Base-by-base conservation (phyloP, 2,113 vertebrate genomes). In the Tyrannus savana region DNA sequence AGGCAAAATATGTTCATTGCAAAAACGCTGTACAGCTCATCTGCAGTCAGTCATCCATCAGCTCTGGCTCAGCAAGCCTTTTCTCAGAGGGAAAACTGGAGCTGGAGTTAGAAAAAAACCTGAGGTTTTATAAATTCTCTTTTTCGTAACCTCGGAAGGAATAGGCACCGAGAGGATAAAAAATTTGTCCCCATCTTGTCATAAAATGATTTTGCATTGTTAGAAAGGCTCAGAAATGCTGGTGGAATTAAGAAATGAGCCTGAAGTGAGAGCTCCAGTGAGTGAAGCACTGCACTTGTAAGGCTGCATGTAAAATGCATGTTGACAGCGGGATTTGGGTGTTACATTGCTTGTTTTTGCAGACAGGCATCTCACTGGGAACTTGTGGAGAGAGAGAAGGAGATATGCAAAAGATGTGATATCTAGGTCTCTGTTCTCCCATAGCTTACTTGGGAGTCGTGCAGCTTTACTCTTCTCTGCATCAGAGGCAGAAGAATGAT, bases 301-400 rank as follows among this genome's bases (percentile, higher is more conserved):
- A 27, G 47, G 58, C 35, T 87, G 53, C 1, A 2, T 6, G 21
- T 22, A 66, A 84, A 89, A 52, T 6, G 44, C 41, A 55, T 33
- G 42, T 21, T 1, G 3, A 2, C 25, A 21, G 1, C 0, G 9
- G n/a, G 49, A 37, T 31, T 7, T 50, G 46, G 9, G 35, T 28
- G 10, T 30, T 25, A 10, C 27, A 6, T 0, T n/a, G 62, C 25
- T 42, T 68, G 31, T 1, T 27, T 39, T 31, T 31, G 68, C 22
- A 30, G 46, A 10, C 15, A 72, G 19, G 28, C 9, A 13, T 37
- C 49, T 52, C 73, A 27, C 24, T n/a, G 63, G 7, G 47, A 33
- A 44, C 12, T 1, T 37, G 49, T 30, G 50, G 12, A 41, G 21
- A 37, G 18, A 56, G 28, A n/a, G 25, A 16, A 37, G n/a, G 41